These are phyloP conservation scores for Atlantisia rogersi DNA, from an alignment of 2,113 vertebrate species.

Conservation along the genomic window DNA sequence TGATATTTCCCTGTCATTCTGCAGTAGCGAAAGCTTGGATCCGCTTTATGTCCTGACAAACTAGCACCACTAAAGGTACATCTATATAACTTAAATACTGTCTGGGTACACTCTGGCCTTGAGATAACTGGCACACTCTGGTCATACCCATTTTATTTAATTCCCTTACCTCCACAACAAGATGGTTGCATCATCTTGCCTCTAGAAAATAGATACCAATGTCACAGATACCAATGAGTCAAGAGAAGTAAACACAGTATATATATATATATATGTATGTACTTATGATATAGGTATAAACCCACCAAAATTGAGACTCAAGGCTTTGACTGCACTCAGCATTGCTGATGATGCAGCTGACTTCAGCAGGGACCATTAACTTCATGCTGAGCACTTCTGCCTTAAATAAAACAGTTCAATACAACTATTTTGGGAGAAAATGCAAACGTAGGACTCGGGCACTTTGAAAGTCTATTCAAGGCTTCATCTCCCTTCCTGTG, in stretches of 20 bases:
- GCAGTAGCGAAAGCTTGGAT: not conserved
- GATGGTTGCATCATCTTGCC: not conserved
- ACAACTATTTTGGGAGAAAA: conserved; percentile 58
- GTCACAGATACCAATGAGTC: not conserved
- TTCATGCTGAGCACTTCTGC: conserved; percentile 37
- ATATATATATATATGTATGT: not conserved
- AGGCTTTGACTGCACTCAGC: not conserved
- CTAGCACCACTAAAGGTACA: not conserved
- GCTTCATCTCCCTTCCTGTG: conserved; percentile 35
- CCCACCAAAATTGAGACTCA: not conserved
- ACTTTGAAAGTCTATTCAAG: conserved; percentile 38
- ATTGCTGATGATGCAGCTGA: conserved; percentile 44
- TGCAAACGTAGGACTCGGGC: not conserved
- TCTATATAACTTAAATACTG: not conserved
- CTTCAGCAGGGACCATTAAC: conserved; percentile 50
- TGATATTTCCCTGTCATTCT: not conserved
- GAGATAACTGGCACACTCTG: not conserved
- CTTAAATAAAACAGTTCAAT: conserved; percentile 57
- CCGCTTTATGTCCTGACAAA: not conserved
- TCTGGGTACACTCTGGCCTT: not conserved
- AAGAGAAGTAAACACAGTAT: not conserved
- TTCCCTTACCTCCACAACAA: not conserved
- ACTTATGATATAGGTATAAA: not conserved
- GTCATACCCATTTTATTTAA: not conserved
- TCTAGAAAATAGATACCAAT: not conserved